A percentile compares a stretch with the other conserved stretches of the same genome.
phyloP scores from a whole-genome alignment of 2,113 vertebrate species.

The Platichthys stellatus region DNA sequence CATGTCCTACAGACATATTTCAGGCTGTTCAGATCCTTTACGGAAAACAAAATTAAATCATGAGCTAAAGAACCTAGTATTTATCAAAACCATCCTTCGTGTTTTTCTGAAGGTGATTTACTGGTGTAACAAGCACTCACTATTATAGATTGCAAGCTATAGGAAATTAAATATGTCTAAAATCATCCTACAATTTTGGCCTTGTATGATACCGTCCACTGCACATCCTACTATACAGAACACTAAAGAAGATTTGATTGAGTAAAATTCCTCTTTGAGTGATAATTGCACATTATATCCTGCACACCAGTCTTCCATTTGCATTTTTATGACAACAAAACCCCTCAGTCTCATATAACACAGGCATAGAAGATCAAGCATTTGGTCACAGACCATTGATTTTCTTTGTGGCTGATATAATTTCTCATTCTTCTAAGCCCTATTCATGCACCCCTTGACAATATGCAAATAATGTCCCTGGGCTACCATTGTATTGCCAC shows the following conservation, averaged over 20 bases:
- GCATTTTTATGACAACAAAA: constrained; percentile 73
- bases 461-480: constrained; percentile 75
- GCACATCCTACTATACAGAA: constrained; percentile 49
- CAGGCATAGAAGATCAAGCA: constrained; percentile 65
- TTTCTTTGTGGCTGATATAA: constrained; percentile 69
- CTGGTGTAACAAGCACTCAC: constrained; percentile 1
- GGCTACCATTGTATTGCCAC: constrained; percentile 59
- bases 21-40: too few relatives aligned
- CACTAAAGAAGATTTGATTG: constrained; percentile 48
- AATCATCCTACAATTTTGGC: background rate
- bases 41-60: background rate
- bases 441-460: constrained; percentile 66
- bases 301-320: constrained; percentile 58
- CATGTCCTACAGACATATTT: too few relatives aligned
- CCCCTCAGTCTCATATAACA: constrained; percentile 63
- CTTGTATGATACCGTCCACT: constrained; percentile 32
- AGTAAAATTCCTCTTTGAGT: constrained; percentile 45
- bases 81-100: background rate
- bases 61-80: background rate
- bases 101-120: background rate
- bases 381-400: constrained; percentile 75
- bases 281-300: constrained; percentile 68
- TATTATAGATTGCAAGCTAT: constrained; percentile 15
- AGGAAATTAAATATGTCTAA: constrained; percentile 17
- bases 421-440: constrained; percentile 70